Conservation (phyloP, 2,888 invertebrate species). For the Globia sparganii region DNA sequence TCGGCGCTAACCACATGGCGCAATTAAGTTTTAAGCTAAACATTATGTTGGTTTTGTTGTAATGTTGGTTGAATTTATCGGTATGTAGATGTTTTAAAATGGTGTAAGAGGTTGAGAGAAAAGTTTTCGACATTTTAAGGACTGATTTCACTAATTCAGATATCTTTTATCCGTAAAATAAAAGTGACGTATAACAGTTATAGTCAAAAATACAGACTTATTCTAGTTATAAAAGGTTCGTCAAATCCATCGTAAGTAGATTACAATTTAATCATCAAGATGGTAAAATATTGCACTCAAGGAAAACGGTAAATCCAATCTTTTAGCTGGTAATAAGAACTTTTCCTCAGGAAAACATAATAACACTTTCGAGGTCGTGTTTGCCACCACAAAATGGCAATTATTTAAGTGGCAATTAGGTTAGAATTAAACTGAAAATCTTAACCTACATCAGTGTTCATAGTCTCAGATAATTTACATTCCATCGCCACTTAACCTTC, state of each 20-base stretch:
- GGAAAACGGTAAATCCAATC: no score
- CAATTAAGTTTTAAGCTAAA: conserved; percentile 51
- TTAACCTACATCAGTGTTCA: no score
- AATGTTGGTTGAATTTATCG: conserved; percentile 1
- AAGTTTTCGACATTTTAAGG: neutral
- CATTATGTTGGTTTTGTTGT: conserved; percentile 23
- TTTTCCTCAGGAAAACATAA: neutral
- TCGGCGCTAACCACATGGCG: conserved; percentile 47
- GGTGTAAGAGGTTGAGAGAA: neutral
- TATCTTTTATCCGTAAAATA: neutral
- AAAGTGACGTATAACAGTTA: neutral
- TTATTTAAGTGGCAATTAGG: neutral
- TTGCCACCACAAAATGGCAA: neutral
- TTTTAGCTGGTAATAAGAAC: neutral
- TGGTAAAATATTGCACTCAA: neutral
- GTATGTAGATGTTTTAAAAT: neutral
- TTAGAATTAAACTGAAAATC: neutral
- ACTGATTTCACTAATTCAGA: no score
- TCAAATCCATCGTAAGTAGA: neutral
- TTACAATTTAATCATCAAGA: neutral
- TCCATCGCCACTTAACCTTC: neutral
- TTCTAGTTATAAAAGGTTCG: neutral
- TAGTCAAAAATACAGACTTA: neutral
- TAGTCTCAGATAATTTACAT: neutral
- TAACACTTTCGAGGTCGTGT: neutral